Conservation (phyloP, 2,797 vertebrate species). For the Ptychobarbus kaznakovi region DNA sequence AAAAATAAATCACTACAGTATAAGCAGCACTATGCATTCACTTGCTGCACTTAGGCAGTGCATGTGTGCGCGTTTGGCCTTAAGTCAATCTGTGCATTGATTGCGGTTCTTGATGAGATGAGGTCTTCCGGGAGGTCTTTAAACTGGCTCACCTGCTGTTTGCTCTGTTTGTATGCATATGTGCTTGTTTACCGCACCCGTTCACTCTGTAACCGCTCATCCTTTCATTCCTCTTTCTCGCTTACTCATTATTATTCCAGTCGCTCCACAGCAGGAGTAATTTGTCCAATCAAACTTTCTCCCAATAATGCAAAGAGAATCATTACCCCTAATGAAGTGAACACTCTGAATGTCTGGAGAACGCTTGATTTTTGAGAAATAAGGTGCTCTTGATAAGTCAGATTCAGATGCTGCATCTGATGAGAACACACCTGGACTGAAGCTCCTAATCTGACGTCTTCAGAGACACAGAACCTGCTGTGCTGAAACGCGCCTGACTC, state of each 20-base stretch:
- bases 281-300: slow-evolving; percentile 63
- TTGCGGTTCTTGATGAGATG: slow-evolving; percentile 45
- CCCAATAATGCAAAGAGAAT: slow-evolving; percentile 61
- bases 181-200: neutral
- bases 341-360: slow-evolving; percentile 4
- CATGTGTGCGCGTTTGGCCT: slow-evolving; percentile 39
- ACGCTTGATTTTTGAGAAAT: neutral
- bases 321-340: slow-evolving; percentile 61
- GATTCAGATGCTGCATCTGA: neutral
- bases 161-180: slow-evolving; percentile 24
- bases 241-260: slow-evolving; percentile 59
- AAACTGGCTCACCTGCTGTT: slow-evolving; percentile 57
- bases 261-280: slow-evolving; percentile 64
- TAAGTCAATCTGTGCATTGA: slow-evolving; percentile 53
- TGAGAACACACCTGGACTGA: slow-evolving; percentile 16
- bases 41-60: slow-evolving; percentile 25
- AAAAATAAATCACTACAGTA: neutral
- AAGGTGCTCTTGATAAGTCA: neutral
- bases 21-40: neutral
- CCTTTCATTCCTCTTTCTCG: slow-evolving; percentile 29
- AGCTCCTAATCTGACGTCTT: slow-evolving; percentile 18
- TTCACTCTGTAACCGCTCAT: slow-evolving; percentile 49
- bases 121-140: slow-evolving; percentile 46
- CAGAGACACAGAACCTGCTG: slow-evolving; percentile 20
- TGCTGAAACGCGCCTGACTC: neutral